These are phyloP conservation scores for Pomatostomus ruficeps DNA, from an alignment of 2,113 vertebrate genomes.

Conservation along the genomic window DNA sequence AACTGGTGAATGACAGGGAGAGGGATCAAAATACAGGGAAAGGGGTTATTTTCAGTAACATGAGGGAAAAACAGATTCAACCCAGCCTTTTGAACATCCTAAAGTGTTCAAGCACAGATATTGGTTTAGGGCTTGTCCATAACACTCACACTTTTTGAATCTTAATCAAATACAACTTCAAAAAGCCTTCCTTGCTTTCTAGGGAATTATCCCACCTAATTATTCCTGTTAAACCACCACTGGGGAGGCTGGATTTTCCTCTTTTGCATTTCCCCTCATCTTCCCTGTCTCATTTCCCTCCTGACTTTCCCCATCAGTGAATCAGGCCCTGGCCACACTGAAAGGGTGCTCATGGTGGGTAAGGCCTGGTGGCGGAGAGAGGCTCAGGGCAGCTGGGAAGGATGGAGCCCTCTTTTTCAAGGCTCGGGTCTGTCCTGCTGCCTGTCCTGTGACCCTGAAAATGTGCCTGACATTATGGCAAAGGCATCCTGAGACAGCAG, in stretches of 20 bases:
- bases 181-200: not conserved
- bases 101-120: not conserved
- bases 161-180: not conserved
- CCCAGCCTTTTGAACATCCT: not conserved
- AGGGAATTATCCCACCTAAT: not conserved
- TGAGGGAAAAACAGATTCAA: not conserved
- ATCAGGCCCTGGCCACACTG: not conserved
- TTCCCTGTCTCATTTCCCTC: not conserved
- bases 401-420: not conserved
- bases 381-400: not conserved
- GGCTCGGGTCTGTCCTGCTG: not conserved
- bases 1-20: not conserved
- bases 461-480: rapidly evolving
- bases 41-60: not conserved
- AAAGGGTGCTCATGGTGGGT: not conserved
- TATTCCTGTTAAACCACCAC: not conserved
- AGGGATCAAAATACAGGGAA: not conserved
- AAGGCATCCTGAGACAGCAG: not conserved
- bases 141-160: not conserved
- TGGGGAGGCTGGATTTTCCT: not conserved
- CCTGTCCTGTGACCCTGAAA: not conserved
- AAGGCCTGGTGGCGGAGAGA: not conserved
- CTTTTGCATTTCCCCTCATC: not conserved
- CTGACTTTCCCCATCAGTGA: not conserved
- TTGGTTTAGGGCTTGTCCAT: not conserved